phyloP scores from a whole-genome alignment of 2,113 vertebrate genomes.

The Urocynchramus pylzowi region DNA sequence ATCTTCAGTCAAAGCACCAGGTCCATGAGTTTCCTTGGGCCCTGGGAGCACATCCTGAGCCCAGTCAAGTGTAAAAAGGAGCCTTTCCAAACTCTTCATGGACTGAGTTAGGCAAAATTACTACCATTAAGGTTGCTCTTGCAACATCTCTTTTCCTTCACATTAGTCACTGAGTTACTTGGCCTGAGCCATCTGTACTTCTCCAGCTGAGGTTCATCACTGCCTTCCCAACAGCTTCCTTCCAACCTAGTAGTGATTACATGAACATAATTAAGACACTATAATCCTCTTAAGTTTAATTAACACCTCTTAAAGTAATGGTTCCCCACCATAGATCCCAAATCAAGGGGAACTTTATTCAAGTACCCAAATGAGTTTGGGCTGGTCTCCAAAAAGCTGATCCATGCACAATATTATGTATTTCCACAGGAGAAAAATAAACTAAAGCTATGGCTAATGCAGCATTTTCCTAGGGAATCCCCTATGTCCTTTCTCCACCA shows the following conservation, averaged over 20 bases:
- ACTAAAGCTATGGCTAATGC: not conserved
- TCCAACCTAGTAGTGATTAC: not conserved
- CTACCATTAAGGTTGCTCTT: not conserved
- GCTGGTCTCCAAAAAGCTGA: not conserved
- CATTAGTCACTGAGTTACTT: not conserved
- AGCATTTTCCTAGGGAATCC: not conserved
- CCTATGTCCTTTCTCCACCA: not conserved
- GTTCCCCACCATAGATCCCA: not conserved
- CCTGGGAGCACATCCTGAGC: not conserved
- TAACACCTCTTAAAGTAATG: not conserved
- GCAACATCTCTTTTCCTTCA: not conserved
- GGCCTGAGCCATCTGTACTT: not conserved
- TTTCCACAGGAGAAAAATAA: not conserved
- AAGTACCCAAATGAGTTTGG: not conserved
- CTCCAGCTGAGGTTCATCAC: not conserved
- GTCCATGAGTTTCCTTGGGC: not conserved
- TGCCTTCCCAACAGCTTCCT: not conserved
- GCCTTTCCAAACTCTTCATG: not conserved
- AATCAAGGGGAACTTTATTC: not conserved
- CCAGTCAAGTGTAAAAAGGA: not conserved
- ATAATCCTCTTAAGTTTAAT: not conserved
- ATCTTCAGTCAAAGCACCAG: not conserved
- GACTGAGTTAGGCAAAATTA: not conserved
- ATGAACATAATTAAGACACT: not conserved
- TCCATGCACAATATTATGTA: not conserved